Percentiles rank a stretch among this genome's conserved stretches.
These are phyloP conservation scores for Hipposideros larvatus DNA, from an alignment of 2,797 vertebrate species.

Conservation along the genomic window DNA sequence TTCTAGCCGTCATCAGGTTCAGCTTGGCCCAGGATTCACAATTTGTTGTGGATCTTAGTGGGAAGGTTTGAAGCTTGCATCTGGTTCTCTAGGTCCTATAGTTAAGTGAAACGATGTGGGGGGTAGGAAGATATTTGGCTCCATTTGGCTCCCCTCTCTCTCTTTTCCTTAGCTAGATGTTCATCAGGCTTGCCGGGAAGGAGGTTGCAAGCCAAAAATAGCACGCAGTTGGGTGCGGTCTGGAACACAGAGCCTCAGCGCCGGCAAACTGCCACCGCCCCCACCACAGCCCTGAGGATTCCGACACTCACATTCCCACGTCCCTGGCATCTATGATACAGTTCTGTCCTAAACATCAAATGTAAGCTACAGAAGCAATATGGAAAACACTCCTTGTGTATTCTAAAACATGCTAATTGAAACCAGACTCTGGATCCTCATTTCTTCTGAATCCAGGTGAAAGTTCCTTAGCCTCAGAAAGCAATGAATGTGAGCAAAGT, in stretches of 20 bases:
- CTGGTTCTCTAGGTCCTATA: conserved; percentile 62
- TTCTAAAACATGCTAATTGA: conserved; percentile 83
- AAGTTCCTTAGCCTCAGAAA: conserved; percentile 70
- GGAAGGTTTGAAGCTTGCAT: conserved; percentile 71
- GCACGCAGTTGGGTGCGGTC: conserved; percentile 16
- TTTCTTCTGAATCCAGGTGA: conserved; percentile 85
- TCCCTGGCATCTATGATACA: not conserved
- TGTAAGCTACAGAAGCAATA: conserved; percentile 74
- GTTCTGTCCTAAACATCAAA: conserved; percentile 73
- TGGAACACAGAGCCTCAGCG: conserved; percentile 65
- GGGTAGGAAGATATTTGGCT: conserved; percentile 28
- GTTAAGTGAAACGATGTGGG: not conserved
- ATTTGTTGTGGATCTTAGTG: not conserved
- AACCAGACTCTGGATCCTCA: conserved; percentile 78
- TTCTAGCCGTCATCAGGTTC: not conserved
- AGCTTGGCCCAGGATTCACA: not conserved
- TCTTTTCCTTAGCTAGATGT: not conserved
- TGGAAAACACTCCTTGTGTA: conserved; percentile 63
- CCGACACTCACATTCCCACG: conserved; percentile 19
- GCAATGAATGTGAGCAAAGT: conserved; percentile 77
- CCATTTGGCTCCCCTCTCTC: conserved; percentile 54
- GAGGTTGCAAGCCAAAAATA: conserved; percentile 44
- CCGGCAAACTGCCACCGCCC: not conserved
- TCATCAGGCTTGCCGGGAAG: conserved; percentile 46
- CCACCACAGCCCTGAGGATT: conserved; percentile 6